These are phyloP conservation scores for Lordiphosa fenestrarum DNA, from an alignment of 2,888 invertebrate genomes.

Conservation along the genomic window DNA sequence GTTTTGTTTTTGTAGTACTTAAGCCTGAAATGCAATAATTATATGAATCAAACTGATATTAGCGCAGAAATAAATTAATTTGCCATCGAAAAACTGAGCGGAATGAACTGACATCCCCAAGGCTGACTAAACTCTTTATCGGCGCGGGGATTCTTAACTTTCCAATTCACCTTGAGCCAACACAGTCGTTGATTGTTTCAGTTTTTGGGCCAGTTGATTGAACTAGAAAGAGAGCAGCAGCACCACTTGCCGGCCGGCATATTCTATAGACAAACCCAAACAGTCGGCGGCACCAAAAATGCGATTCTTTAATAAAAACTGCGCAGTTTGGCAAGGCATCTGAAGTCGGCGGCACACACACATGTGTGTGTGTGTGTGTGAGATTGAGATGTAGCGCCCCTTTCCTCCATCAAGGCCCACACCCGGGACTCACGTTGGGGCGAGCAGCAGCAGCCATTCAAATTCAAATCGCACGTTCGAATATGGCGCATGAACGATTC, in stretches of 20 bases:
- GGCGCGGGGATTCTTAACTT: conserved; percentile 19
- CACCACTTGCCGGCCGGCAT: conserved; percentile 23
- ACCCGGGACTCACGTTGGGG: no score
- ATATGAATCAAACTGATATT: conserved; percentile 12
- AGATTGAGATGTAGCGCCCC: no score
- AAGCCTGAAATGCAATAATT: conserved; percentile 21
- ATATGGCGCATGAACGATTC: conserved; percentile 31
- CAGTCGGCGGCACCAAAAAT: conserved; percentile 15
- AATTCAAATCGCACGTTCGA: conserved; percentile 25
- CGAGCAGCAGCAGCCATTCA: no score
- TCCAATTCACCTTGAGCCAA: conserved; percentile 39
- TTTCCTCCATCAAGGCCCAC: no score
- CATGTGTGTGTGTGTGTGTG: no score
- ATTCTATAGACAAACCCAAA: conserved; percentile 17
- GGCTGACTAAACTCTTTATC: conserved; percentile 9
- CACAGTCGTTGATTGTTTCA: conserved; percentile 7
- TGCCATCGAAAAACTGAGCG: no score
- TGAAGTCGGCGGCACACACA: no score
- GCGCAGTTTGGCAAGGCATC: conserved; percentile 24
- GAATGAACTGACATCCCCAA: no score
- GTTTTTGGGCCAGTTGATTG: conserved; percentile 33
- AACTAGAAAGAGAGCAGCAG: conserved; percentile 16
- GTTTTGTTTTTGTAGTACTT: conserved; percentile 19
- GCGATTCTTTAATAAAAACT: conserved; percentile 22
- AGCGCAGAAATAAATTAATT: not conserved